Evolutionary conservation across 2,888 invertebrate genomes (phyloP), one percentile per base, ranked within the genome.

Genomic region (Noctua comes): DNA sequence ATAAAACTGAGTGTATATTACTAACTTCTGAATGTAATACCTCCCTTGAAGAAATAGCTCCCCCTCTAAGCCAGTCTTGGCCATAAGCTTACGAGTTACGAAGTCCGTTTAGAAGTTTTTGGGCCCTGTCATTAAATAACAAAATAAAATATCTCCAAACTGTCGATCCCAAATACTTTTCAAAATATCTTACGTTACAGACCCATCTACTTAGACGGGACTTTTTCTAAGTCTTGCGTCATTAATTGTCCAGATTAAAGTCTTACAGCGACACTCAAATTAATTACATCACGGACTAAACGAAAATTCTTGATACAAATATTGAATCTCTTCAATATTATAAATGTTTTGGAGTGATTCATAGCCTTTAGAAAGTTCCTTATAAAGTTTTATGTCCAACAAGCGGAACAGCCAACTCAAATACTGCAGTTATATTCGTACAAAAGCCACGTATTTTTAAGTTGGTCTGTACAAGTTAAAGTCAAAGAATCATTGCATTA

Each of bases 401-500:
- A 69, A 66, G 48, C n/a, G 57, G 36, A 77, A 77, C 46, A 59
- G 51, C n/a, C 18, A 65, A 54, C 46, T 40, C 43, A 73, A 83
- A 71, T 68, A 83, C 71, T 66, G 76, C 71, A 84, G 62, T 71
- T 68, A 71, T 74, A 73, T 73, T 7, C 13, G 18, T 16, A 73
- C 13, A 66, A 72, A 74, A 71, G 59, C 71, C 27, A 76, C 48
- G 68, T 54, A 77, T 79, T 75, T 86, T 72, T 65, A 84, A 85
- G 65, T 85, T 66, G 68, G 59, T 13, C 51, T 73, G 78, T 68
- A 80, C 78, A 83, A 79, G 57, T 77, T 62, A 73, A 85, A 85
- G 85, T 87, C 89, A 82, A 81, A 83, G 82, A 88, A 85, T 83
- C 78, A 84, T 78, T 86, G 72, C 80, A 82, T 78, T 83, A 84